These are phyloP conservation scores for Ageneiosus marmoratus DNA, from an alignment of 2,113 vertebrate species.

Conservation along the genomic window DNA sequence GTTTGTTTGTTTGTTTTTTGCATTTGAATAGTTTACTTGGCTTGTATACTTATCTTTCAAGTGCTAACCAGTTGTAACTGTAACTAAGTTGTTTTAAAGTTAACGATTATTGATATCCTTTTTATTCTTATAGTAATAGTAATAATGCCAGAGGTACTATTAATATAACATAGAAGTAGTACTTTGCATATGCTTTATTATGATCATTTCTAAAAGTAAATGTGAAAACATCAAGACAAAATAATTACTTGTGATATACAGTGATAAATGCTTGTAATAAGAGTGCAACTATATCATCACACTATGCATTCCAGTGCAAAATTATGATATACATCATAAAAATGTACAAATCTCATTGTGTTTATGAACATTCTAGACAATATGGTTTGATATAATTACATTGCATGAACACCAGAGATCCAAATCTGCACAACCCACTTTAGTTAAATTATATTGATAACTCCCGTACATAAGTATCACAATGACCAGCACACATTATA, in stretches of 20 bases:
- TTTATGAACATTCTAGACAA: too few relatives aligned
- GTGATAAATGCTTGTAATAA: too few relatives aligned
- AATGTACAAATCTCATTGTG: background rate
- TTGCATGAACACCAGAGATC: background rate
- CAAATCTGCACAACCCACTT: background rate
- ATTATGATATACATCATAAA: too few relatives aligned
- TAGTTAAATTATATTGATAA: background rate
- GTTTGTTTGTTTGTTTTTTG: too few relatives aligned
- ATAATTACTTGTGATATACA: too few relatives aligned
- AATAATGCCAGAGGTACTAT: background rate
- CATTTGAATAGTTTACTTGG: background rate
- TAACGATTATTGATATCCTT: background rate
- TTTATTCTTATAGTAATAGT: background rate
- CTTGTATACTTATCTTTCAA: background rate
- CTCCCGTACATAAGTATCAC: background rate
- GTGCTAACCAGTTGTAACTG: background rate
- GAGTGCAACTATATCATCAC: too few relatives aligned
- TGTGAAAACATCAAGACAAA: too few relatives aligned
- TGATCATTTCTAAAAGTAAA: too few relatives aligned
- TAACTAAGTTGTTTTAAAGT: background rate
- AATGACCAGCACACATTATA: background rate
- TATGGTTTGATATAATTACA: background rate
- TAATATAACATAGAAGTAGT: background rate
- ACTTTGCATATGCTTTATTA: too few relatives aligned
- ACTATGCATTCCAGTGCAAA: too few relatives aligned